Evolutionary conservation across 2,888 invertebrate genomes (phyloP), one percentile per base, ranked within the genome.

Genomic region (Heliconius ethilla): DNA sequence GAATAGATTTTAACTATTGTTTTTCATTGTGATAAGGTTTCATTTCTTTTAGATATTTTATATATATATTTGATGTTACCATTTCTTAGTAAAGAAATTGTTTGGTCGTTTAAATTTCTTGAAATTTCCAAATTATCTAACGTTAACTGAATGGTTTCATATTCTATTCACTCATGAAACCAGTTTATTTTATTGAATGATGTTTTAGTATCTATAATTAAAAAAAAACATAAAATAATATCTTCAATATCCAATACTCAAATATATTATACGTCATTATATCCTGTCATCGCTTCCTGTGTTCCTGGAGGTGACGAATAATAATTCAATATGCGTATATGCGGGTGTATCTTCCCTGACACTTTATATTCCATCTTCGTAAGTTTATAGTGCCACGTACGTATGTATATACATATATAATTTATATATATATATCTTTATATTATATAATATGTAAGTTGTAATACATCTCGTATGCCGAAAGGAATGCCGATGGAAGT

Each of bases 211-310:
- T 13, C 25, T 62, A 25, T 25, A 62, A 25, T 62, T 4, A 25
- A 10, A 18, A 5, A 45, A 15, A 15, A 15, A 45, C 1, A 45
- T 22, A 22, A 55, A 59, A 59, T n/a, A 2, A 59, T 3, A 59
- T 10, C n/a, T n/a, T n/a, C 9, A 59, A 10, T n/a, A 59, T 0
- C 55, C 3, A 63, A 45, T 40, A 62, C 22, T 62, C 18, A 45
- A 40, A 37, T 37, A 59, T 73, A 62, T 73, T 69, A 51, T 67
- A 76, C 67, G 76, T 76, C 77, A 82, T 74, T 72, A 88, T 86
- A 88, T 91, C 89, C 90, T 87, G 89, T 84, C 84, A 80, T 82
- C 84, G 84, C 87, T 89, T 92, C 92, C 92, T 90, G 89, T 84
- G 85, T 86, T 88, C 85, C 85, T 86, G 84, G 86, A 89, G 88